A percentile compares a stretch with the other conserved stretches of the same genome.
Conservation (phyloP, 2,113 vertebrate species). For the Dascyllus trimaculatus region DNA sequence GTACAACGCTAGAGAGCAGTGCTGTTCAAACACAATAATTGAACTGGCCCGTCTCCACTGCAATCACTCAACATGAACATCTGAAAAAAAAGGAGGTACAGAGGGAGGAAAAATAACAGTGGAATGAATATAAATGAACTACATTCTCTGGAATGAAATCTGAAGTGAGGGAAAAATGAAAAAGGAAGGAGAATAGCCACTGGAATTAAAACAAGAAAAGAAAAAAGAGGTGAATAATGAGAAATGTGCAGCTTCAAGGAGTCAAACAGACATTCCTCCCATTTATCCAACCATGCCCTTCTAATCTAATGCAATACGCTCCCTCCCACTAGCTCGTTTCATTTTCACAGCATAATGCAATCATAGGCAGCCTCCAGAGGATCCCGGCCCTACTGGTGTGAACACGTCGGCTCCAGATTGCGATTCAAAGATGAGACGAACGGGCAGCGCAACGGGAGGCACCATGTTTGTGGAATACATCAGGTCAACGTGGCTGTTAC, state of each 20-base stretch:
- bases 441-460: slow-evolving; percentile 10
- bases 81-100: background rate
- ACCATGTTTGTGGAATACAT: slow-evolving; percentile 51
- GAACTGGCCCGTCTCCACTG: slow-evolving; percentile 40
- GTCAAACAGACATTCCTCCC: slow-evolving; percentile 20
- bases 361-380: slow-evolving; percentile 55
- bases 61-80: slow-evolving; percentile 35
- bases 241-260: slow-evolving; percentile 19
- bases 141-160: slow-evolving; percentile 8
- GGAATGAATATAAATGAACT: slow-evolving; percentile 23
- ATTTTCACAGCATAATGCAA: slow-evolving; percentile 69
- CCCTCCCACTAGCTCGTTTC: slow-evolving; percentile 50
- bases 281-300: slow-evolving; percentile 46
- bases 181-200: slow-evolving; percentile 6
- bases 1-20: slow-evolving; percentile 33
- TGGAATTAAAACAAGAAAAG: background rate
- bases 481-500: slow-evolving; percentile 4
- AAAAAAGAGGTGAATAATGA: slow-evolving; percentile 7
- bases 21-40: slow-evolving; percentile 60
- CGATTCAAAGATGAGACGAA: slow-evolving; percentile 20
- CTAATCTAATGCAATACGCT: slow-evolving; percentile 63
- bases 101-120: background rate
- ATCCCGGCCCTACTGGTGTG: slow-evolving; percentile 31
- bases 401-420: slow-evolving; percentile 49
- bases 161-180: background rate